Evolutionary conservation across 2,113 vertebrate genomes (phyloP).

Genomic region (Meriones unguiculatus): DNA sequence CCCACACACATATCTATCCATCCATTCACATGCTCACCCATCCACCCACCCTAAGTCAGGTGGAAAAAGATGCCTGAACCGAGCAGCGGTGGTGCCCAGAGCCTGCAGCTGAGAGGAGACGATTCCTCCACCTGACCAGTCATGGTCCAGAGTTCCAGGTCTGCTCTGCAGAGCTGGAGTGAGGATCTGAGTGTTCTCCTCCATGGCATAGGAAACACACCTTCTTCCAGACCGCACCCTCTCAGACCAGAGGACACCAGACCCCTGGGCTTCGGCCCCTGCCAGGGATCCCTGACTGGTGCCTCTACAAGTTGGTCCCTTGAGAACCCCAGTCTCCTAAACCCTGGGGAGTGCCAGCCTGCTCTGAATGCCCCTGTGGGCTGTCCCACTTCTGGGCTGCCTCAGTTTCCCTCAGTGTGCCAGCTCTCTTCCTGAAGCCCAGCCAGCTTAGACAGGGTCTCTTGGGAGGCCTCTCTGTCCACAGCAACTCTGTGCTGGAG

Average conservation of each 20-base stretch:
- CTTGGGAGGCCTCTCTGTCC: not conserved
- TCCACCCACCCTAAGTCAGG: not conserved
- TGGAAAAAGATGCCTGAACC: not conserved
- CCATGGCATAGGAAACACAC: no score
- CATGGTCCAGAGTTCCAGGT: not conserved
- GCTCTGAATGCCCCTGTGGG: not conserved
- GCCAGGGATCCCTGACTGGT: fast-evolving
- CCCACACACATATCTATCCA: fast-evolving
- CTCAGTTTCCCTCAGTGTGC: not conserved
- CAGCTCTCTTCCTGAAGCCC: not conserved
- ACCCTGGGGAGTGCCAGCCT: no score
- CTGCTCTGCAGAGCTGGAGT: not conserved
- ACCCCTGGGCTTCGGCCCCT: not conserved
- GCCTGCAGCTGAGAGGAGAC: not conserved
- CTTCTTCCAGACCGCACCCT: not conserved
- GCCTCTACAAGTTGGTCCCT: not conserved
- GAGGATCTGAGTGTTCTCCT: fast-evolving
- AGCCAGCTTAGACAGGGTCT: not conserved
- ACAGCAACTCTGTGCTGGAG: not conserved
- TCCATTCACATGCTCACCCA: fast-evolving
- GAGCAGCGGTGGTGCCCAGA: not conserved
- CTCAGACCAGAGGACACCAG: not conserved
- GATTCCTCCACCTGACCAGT: not conserved
- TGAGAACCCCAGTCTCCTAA: fast-evolving
- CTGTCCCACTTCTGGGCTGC: not conserved